Percentiles rank a stretch among this genome's conserved stretches.
Evolutionary conservation across 1,140 invertebrate species (phyloP).

Genomic region (Ptiloglossa arizonensis): DNA sequence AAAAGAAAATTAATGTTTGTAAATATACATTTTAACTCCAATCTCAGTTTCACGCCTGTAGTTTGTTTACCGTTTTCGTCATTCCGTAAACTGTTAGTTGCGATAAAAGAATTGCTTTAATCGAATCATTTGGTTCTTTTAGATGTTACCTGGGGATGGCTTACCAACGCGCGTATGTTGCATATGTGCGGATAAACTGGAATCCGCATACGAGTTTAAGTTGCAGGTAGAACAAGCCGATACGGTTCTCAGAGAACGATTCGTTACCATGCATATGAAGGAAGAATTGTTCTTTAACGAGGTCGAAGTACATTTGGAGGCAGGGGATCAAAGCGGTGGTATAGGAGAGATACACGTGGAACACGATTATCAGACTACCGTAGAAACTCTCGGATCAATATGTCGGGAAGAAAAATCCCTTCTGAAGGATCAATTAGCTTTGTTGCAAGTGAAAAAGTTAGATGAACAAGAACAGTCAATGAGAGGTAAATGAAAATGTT

Average conservation of each 20-base stretch:
- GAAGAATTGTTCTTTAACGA: conserved; percentile 78
- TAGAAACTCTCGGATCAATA: conserved; percentile 49
- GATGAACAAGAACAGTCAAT: conserved; percentile 55
- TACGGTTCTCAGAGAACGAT: conserved; percentile 81
- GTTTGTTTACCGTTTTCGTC: not conserved
- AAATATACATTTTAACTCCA: not conserved
- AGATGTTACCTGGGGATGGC: conserved; percentile 84
- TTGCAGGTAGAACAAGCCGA: conserved; percentile 85
- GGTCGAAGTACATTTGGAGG: conserved; percentile 75
- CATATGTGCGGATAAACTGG: conserved; percentile 84
- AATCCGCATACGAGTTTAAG: conserved; percentile 85
- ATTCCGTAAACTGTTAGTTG: not conserved
- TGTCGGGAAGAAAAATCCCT: conserved; percentile 59
- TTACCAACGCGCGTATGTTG: conserved; percentile 84
- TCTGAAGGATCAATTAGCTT: conserved; percentile 74
- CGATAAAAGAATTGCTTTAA: not conserved
- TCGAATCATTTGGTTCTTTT: not conserved
- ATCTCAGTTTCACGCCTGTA: not conserved
- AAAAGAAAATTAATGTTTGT: not conserved
- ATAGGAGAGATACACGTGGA: conserved; percentile 59
- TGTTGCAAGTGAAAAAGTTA: conserved; percentile 74
- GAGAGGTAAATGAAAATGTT: conserved; percentile 22
- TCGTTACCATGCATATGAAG: conserved; percentile 77
- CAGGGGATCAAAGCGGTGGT: conserved; percentile 57
- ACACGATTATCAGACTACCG: conserved; percentile 65